Percentiles rank a stretch among this genome's conserved stretches.
Conservation (phyloP, 2,888 invertebrate genomes). For the Strigamia transsilvanica region DNA sequence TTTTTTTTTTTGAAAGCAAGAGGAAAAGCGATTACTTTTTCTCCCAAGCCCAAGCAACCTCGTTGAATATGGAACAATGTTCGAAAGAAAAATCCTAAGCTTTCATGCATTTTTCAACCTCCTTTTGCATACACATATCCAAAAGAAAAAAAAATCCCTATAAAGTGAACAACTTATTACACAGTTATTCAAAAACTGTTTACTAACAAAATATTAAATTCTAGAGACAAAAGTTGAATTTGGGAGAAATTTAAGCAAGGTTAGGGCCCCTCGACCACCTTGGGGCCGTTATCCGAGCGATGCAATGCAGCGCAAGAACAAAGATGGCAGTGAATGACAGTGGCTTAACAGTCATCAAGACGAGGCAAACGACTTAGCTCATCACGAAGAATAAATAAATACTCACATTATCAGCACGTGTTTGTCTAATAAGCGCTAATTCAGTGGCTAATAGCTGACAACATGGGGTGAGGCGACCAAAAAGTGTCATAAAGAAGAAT, state of each 20-base stretch:
- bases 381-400: slow-evolving; percentile 4
- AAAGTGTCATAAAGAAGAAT: slow-evolving; percentile 35
- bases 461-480: slow-evolving; percentile 3
- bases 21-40: slow-evolving; percentile 21
- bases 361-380: not conserved
- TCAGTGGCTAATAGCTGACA: slow-evolving; percentile 6
- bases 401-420: slow-evolving; percentile 12
- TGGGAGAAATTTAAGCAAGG: too few species aligned
- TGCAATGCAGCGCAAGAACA: too few species aligned
- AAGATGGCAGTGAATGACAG: not conserved
- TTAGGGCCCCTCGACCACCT: too few species aligned
- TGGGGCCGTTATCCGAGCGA: too few species aligned
- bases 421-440: slow-evolving; percentile 22
- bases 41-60: not conserved
- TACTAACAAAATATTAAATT: too few species aligned
- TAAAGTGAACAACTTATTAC: too few species aligned
- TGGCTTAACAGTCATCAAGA: too few species aligned
- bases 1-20: not conserved
- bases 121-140: not conserved
- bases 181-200: too few species aligned
- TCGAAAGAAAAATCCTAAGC: not conserved
- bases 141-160: not conserved
- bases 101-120: slow-evolving; percentile 24
- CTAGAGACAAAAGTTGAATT: too few species aligned
- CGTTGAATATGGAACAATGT: slow-evolving; percentile 17